Conservation (phyloP, 1,140 invertebrate species). For the Drosophila eugracilis region DNA sequence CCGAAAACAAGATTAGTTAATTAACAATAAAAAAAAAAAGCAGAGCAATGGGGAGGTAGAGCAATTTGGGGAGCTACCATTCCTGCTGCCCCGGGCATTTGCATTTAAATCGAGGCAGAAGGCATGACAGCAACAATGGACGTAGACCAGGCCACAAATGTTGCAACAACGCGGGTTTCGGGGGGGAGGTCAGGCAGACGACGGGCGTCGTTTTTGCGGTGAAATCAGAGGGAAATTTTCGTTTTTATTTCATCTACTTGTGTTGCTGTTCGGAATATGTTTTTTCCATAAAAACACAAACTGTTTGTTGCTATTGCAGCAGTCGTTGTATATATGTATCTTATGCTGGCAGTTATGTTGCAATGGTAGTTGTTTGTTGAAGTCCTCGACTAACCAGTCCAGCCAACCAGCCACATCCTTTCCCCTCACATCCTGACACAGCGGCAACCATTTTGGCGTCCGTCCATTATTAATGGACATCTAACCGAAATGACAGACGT, state of each 20-base stretch:
- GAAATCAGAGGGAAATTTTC: conserved; percentile 80
- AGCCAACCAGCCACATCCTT: conserved; percentile 3
- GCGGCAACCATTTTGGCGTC: conserved; percentile 40
- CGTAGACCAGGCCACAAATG: conserved; percentile 69
- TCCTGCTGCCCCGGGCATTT: conserved; percentile 55
- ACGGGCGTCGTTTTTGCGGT: conserved; percentile 65
- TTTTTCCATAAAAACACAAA: conserved; percentile 53
- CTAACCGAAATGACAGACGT: conserved; percentile 66
- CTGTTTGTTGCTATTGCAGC: conserved; percentile 35
- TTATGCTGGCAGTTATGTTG: conserved; percentile 52
- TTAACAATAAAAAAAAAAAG: conserved; percentile 80
- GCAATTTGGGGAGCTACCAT: conserved; percentile 26
- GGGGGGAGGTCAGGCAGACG: neutral
- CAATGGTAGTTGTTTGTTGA: conserved; percentile 34
- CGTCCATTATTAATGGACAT: conserved; percentile 77
- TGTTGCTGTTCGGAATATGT: conserved; percentile 71
- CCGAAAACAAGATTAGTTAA: conserved; percentile 76
- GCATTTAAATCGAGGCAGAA: conserved; percentile 78
- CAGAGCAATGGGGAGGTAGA: conserved; percentile 35
- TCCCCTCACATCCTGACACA: conserved; percentile 7
- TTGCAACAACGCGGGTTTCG: conserved; percentile 27
- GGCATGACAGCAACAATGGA: conserved; percentile 74
- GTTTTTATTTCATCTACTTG: conserved; percentile 74
- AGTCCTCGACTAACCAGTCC: conserved; percentile 46
- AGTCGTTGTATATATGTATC: conserved; percentile 26